Base-by-base conservation (phyloP, 2,113 vertebrate species). In the Neoarius graeffei region DNA sequence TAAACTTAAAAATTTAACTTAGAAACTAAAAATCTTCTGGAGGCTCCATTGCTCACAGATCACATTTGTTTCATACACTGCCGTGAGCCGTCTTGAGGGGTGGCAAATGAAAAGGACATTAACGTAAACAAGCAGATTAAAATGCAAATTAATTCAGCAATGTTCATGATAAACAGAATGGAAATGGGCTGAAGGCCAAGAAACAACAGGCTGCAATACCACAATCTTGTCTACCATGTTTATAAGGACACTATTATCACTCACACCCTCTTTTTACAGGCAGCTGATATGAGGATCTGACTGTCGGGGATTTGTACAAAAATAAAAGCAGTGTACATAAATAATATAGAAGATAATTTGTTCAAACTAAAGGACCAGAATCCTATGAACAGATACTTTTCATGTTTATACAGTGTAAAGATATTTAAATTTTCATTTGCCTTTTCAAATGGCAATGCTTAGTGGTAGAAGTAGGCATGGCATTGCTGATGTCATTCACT, bases 221-320 rank as follows among this genome's bases (percentile, higher is more conserved):
- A 52, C 7, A 4, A 74, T 83, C 57, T 69, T 84, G 57, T 62
- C 59, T 82, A 10, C 30, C 23, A 85, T 83, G 59, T 81, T 80
- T 73, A 76, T 87, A 87, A 67, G 66, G 60, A 69, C 81, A 81
- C 52, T 66, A 67, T 74, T 86, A 87, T 84, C 56, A 89, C 83
- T 84, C 56, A 89, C 83, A 77, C n/a, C 27, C 25, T 64, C 79
- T 88, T 19, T 77, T 13, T 17, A 86, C 73, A 86, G n/a, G 59
- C 91, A 81, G 1, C 35, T 84, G 66, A 89, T 89, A 82, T 42
- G 35, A 83, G 66, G 84, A 60, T 42, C 35, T 27, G 27, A 82
- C 85, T 77, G 59, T 86, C 50, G 73, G 56, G 52, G 27, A 27
- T 20, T 76, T 83, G 14, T 48, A 48, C 67, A 30, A 48, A 17